Evolutionary conservation across 2,113 vertebrate genomes (phyloP).

Genomic region (Antennarius striatus): DNA sequence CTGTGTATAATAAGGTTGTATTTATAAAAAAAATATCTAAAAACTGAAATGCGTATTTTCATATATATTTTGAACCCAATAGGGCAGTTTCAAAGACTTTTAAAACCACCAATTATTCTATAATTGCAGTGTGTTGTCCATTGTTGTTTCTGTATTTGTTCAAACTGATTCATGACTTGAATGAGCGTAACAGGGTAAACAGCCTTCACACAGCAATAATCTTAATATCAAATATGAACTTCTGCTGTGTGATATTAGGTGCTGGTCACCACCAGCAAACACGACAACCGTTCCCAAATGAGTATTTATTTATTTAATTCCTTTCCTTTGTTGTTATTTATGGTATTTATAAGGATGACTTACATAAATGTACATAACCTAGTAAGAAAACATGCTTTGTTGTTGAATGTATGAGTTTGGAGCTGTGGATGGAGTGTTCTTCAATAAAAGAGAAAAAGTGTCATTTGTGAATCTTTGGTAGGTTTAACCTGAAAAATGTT

Average conservation of each 20-base stretch:
- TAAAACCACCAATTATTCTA: background rate
- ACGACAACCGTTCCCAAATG: conserved; percentile 39
- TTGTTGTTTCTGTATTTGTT: conserved; percentile 8
- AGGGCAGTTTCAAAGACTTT: background rate
- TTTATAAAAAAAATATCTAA: background rate
- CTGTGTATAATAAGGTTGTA: conserved; percentile 22
- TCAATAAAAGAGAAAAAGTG: conserved; percentile 58
- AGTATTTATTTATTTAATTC: conserved; percentile 97
- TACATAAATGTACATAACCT: conserved; percentile 52
- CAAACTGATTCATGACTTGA: conserved; percentile 51
- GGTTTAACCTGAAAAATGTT: no score
- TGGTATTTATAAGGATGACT: conserved; percentile 86
- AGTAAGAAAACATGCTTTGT: conserved; percentile 37
- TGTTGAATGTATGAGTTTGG: conserved; percentile 59
- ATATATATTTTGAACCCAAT: conserved; percentile 10
- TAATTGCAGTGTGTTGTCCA: background rate
- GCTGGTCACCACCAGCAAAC: conserved; percentile 73
- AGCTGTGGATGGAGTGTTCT: conserved; percentile 32
- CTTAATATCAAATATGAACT: conserved; percentile 41
- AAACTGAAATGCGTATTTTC: conserved; percentile 1
- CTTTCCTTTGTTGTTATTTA: conserved; percentile 85
- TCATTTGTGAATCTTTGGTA: conserved; percentile 12
- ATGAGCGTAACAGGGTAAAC: conserved; percentile 52
- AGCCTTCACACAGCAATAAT: conserved; percentile 14
- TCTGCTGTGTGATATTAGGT: conserved; percentile 50